A percentile compares a stretch with the other conserved stretches of the same genome.
phyloP scores from a whole-genome alignment of 2,797 vertebrate genomes.

The Graptemys geographica region DNA sequence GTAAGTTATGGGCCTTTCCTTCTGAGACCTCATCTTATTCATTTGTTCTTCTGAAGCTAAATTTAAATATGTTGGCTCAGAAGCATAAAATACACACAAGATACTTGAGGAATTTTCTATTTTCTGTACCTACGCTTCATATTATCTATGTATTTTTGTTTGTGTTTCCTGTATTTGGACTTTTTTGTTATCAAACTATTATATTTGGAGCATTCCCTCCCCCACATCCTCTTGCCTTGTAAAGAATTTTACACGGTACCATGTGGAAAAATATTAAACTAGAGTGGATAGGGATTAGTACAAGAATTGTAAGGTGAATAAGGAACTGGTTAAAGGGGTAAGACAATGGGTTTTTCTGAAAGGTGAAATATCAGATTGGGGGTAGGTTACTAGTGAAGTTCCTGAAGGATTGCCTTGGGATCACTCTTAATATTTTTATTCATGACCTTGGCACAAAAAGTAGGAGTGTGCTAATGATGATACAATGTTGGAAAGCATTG shows the following conservation, averaged over 20 bases:
- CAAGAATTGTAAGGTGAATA: background rate
- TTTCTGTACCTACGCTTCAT: background rate
- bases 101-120: background rate
- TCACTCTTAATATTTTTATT: background rate
- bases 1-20: background rate
- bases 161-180: background rate
- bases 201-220: background rate
- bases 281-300: background rate
- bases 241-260: background rate
- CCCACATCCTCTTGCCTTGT: background rate
- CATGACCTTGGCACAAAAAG: background rate
- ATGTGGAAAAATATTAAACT: background rate
- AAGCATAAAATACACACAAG: background rate
- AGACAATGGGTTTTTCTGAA: background rate
- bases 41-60: conserved; percentile 21
- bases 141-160: background rate
- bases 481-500: background rate
- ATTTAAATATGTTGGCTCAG: background rate
- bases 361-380: background rate
- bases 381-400: background rate
- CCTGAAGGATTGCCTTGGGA: background rate
- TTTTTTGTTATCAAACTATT: background rate
- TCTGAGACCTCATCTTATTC: background rate
- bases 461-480: background rate
- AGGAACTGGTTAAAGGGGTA: background rate